A percentile compares a stretch with the other conserved stretches of the same genome.
Conservation (phyloP, 2,888 invertebrate species). For the Aphidius colemani region DNA sequence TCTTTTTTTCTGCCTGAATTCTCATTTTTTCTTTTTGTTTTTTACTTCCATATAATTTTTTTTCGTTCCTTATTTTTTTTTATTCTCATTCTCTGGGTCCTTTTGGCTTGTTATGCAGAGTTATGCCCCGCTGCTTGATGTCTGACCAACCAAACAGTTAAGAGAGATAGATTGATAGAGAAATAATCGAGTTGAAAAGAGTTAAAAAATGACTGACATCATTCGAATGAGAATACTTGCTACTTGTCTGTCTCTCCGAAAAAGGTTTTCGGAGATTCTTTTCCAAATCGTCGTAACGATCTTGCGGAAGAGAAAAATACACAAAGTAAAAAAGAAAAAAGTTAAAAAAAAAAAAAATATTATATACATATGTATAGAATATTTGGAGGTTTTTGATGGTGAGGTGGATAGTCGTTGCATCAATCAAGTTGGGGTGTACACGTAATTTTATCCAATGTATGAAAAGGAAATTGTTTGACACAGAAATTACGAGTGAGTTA, state of each 20-base stretch:
- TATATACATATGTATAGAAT: neutral
- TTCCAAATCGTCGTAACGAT: constrained; percentile 27
- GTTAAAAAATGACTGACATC: neutral
- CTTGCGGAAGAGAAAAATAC: constrained; percentile 21
- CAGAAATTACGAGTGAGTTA: too few species aligned
- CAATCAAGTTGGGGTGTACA: constrained; percentile 2
- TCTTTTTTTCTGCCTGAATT: constrained; percentile 13
- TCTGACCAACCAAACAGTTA: constrained; percentile 21
- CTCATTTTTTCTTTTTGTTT: constrained; percentile 16
- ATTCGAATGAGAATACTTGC: constrained; percentile 15
- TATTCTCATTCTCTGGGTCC: constrained; percentile 32
- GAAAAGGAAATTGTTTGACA: too few species aligned
- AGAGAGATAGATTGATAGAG: too few species aligned
- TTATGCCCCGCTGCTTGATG: constrained; percentile 39
- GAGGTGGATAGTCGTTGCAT: constrained; percentile 7
- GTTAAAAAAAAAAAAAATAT: neutral
- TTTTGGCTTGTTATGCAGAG: constrained; percentile 43
- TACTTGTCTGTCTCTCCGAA: constrained; percentile 30
- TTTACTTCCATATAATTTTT: constrained; percentile 32
- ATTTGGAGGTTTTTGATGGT: constrained; percentile 1
- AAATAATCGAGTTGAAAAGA: too few species aligned
- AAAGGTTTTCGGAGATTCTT: constrained; percentile 28
- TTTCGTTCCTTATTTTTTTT: constrained; percentile 27
- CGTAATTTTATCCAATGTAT: too few species aligned
- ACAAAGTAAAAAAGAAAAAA: constrained; percentile 10